Evolutionary conservation across 2,797 vertebrate genomes (phyloP).

Genomic region (Ficedula albicollis): DNA sequence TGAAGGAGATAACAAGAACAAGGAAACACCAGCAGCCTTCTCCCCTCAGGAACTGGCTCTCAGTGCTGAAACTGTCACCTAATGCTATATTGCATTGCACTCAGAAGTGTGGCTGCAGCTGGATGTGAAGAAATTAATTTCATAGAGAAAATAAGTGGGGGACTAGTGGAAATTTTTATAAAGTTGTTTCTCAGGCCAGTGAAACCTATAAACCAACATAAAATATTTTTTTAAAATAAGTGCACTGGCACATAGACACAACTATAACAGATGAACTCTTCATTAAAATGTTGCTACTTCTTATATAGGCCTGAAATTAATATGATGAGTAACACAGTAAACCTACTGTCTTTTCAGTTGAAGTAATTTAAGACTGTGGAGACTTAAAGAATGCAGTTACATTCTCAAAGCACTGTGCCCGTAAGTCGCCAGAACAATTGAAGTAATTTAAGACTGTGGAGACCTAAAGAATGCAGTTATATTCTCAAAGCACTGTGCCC

Average conservation of each 20-base stretch:
- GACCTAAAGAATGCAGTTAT: background rate
- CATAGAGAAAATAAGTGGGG: background rate
- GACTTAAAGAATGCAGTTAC: background rate
- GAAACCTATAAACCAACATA: background rate
- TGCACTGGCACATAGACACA: background rate
- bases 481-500: background rate
- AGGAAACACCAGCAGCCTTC: background rate
- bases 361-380: background rate
- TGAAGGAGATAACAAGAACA: background rate
- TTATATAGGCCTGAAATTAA: background rate
- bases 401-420: background rate
- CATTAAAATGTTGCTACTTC: background rate
- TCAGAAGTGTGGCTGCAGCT: background rate
- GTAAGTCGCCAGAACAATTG: too few species aligned
- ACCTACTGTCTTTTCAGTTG: background rate
- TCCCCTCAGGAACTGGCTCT: background rate
- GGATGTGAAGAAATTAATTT: background rate
- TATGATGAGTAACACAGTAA: background rate
- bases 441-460: background rate
- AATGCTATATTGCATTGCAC: background rate
- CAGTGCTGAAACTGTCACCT: background rate
- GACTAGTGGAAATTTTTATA: background rate
- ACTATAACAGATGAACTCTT: background rate
- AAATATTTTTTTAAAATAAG: background rate
- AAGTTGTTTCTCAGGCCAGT: background rate